These are phyloP conservation scores for Drosophila planitibia DNA, from an alignment of 2,888 invertebrate species.

Conservation along the genomic window DNA sequence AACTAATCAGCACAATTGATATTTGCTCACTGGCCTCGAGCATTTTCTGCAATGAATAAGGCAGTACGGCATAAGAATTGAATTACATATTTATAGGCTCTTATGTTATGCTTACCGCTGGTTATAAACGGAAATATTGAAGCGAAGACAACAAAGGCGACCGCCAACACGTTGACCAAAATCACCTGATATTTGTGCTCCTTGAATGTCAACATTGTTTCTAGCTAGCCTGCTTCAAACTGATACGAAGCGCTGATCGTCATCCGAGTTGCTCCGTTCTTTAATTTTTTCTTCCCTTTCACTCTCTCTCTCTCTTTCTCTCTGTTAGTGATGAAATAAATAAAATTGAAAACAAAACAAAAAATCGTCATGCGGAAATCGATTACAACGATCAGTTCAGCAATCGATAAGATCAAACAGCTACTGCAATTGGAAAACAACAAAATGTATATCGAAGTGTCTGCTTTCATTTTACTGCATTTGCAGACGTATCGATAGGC, in stretches of 20 bases:
- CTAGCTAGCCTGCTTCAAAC: too few relatives aligned
- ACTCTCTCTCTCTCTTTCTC: too few relatives aligned
- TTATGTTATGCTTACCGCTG: not conserved
- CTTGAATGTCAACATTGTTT: slow-evolving; percentile 8
- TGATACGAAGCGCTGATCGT: too few relatives aligned
- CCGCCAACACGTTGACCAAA: slow-evolving; percentile 9
- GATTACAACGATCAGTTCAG: too few relatives aligned
- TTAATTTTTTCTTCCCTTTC: too few relatives aligned
- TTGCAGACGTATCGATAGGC: too few relatives aligned
- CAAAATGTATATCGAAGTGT: not conserved
- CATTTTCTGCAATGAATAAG: not conserved
- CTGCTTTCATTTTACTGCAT: not conserved
- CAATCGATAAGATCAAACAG: not conserved
- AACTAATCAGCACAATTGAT: not conserved
- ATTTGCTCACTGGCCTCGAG: not conserved
- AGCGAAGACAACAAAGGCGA: not conserved
- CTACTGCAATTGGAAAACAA: not conserved
- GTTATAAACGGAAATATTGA: not conserved
- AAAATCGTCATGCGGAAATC: too few relatives aligned
- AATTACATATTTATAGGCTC: not conserved
- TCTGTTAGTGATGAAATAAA: too few relatives aligned
- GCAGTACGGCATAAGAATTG: not conserved
- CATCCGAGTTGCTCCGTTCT: too few relatives aligned
- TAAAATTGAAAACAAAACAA: too few relatives aligned
- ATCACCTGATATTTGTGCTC: not conserved